Conservation (phyloP, 2,888 invertebrate species). For the Conomelus anceps region DNA sequence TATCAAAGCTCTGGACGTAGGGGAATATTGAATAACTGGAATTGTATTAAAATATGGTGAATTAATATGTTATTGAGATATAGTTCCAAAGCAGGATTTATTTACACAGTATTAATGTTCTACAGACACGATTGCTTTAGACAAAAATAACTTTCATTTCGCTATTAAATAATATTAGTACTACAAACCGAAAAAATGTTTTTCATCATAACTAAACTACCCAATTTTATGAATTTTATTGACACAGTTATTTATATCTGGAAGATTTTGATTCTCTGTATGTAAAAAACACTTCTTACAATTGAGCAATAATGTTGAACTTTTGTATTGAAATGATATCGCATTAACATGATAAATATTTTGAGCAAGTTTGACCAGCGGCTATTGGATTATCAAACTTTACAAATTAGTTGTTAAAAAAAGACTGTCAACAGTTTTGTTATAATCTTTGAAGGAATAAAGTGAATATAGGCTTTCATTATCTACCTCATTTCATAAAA, state of each 20-base stretch:
- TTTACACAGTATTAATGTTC: too few relatives aligned
- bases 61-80: too few relatives aligned
- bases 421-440: constrained; percentile 37
- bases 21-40: too few relatives aligned
- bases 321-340: not conserved
- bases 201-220: too few relatives aligned
- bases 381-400: constrained; percentile 32
- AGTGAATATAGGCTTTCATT: constrained; percentile 30
- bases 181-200: too few relatives aligned
- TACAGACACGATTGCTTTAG: too few relatives aligned
- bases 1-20: too few relatives aligned
- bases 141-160: too few relatives aligned
- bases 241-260: not conserved
- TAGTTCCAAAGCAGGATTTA: too few relatives aligned
- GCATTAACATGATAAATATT: not conserved
- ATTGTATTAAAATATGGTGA: too few relatives aligned
- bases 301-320: not conserved
- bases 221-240: not conserved
- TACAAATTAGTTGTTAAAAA: constrained; percentile 36
- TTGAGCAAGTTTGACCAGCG: constrained; percentile 28
- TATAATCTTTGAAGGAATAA: constrained; percentile 35
- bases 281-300: not conserved
- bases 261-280: not conserved
- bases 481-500: not conserved
- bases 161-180: too few relatives aligned